phyloP scores from a whole-genome alignment of 2,888 invertebrate genomes.

The Dynastes maya region DNA sequence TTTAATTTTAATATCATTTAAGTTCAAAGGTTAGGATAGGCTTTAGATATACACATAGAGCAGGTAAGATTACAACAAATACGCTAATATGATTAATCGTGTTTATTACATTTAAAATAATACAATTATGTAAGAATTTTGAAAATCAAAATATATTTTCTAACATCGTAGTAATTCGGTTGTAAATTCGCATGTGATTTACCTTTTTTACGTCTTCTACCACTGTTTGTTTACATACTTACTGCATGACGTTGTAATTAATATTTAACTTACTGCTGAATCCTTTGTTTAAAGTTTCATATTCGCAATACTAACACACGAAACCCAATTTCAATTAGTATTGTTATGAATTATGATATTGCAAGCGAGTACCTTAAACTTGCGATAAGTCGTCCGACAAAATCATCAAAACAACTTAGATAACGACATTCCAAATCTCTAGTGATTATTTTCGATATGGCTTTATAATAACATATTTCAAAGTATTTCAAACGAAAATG shows the following conservation, averaged over 20 bases:
- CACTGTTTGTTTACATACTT: conserved; percentile 1
- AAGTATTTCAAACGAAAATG: conserved; percentile 31
- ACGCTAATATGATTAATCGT: no score
- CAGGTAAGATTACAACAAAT: no score
- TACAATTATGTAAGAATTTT: no score
- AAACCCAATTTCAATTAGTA: background rate
- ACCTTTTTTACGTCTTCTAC: conserved; percentile 7
- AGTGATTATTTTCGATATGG: conserved; percentile 24
- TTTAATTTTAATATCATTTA: no score
- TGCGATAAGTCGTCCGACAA: conserved; percentile 15
- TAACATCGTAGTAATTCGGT: no score
- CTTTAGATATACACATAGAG: no score
- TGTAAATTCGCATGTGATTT: background rate
- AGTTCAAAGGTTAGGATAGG: no score
- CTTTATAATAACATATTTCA: conserved; percentile 12
- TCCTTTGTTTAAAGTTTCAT: conserved; percentile 21
- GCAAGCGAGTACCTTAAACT: background rate
- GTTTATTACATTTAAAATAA: no score
- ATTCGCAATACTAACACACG: background rate
- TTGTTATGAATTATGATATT: conserved; percentile 22
- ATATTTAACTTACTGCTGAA: background rate
- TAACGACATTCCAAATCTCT: conserved; percentile 31
- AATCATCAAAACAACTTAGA: conserved; percentile 26
- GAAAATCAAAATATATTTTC: no score
- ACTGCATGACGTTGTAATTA: background rate